A percentile compares a stretch with the other conserved stretches of the same genome.
These are phyloP conservation scores for Nebria brevicollis DNA, from an alignment of 2,888 invertebrate genomes.

Conservation along the genomic window DNA sequence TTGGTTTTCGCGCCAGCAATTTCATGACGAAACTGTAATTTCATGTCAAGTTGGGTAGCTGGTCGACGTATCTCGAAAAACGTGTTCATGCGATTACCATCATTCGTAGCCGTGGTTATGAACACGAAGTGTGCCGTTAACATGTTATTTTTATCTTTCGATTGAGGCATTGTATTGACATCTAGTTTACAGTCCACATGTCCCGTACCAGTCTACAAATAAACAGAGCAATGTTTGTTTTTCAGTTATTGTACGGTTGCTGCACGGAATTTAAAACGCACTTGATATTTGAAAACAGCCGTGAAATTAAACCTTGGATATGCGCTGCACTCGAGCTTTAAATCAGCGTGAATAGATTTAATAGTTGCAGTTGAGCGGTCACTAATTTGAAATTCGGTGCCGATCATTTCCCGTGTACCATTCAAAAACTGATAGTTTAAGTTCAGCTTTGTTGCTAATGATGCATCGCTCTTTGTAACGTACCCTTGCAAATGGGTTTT, in stretches of 20 bases:
- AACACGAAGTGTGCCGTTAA: constrained; percentile 71
- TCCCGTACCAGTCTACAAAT: constrained; percentile 71
- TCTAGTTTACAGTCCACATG: constrained; percentile 79
- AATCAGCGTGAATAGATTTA: constrained; percentile 71
- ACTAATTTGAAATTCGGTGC: constrained; percentile 63
- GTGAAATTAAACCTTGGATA: constrained; percentile 80
- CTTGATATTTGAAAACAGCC: constrained; percentile 72
- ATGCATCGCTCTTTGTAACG: constrained; percentile 63
- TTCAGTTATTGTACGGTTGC: neutral
- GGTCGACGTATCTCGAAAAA: constrained; percentile 73
- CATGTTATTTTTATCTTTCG: constrained; percentile 69
- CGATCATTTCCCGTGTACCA: constrained; percentile 67
- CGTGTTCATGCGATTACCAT: constrained; percentile 71
- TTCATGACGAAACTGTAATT: constrained; percentile 66
- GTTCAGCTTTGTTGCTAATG: constrained; percentile 69
- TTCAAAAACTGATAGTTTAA: constrained; percentile 74
- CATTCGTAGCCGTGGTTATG: constrained; percentile 70
- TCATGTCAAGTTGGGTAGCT: constrained; percentile 73
- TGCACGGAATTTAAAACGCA: constrained; percentile 58
- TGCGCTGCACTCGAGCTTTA: constrained; percentile 78
- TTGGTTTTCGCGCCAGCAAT: constrained; percentile 68
- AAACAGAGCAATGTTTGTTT: constrained; percentile 18
- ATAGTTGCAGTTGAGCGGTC: constrained; percentile 70
- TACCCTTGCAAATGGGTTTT: constrained; percentile 80
- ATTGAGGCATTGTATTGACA: constrained; percentile 73